These are phyloP conservation scores for Papilio dardanus DNA, from an alignment of 1,140 invertebrate genomes.

Conservation along the genomic window DNA sequence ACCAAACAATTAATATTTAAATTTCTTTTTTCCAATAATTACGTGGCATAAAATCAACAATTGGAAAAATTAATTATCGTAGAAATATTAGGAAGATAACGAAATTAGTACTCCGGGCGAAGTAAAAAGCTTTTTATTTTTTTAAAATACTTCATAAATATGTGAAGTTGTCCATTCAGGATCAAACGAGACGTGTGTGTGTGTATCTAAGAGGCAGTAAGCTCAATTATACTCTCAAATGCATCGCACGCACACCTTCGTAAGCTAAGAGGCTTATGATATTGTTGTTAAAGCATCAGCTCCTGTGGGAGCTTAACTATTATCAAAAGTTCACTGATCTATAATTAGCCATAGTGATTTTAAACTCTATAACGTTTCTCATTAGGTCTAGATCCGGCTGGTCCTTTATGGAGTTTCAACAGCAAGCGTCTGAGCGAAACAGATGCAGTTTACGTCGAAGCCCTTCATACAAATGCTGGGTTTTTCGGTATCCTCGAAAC, in stretches of 20 bases:
- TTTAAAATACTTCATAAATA: too few relatives aligned
- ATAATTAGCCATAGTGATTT: background rate
- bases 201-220: background rate
- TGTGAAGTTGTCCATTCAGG: too few relatives aligned
- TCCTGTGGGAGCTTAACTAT: background rate
- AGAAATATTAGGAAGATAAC: too few relatives aligned
- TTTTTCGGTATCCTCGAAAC: background rate
- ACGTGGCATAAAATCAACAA: too few relatives aligned
- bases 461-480: conserved; percentile 31
- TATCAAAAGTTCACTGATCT: background rate
- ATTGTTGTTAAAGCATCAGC: background rate
- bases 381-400: conserved; percentile 37
- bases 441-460: conserved; percentile 35
- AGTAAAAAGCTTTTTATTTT: too few relatives aligned
- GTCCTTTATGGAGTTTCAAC: conserved; percentile 31
- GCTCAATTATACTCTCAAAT: background rate
- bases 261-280: background rate
- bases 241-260: background rate
- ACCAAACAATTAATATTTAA: too few relatives aligned
- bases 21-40: too few relatives aligned
- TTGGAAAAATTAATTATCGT: too few relatives aligned
- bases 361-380: background rate
- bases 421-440: background rate
- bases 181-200: background rate
- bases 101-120: too few relatives aligned